Base-by-base conservation (phyloP, 2,113 vertebrate species). In the Actinemys pallida region DNA sequence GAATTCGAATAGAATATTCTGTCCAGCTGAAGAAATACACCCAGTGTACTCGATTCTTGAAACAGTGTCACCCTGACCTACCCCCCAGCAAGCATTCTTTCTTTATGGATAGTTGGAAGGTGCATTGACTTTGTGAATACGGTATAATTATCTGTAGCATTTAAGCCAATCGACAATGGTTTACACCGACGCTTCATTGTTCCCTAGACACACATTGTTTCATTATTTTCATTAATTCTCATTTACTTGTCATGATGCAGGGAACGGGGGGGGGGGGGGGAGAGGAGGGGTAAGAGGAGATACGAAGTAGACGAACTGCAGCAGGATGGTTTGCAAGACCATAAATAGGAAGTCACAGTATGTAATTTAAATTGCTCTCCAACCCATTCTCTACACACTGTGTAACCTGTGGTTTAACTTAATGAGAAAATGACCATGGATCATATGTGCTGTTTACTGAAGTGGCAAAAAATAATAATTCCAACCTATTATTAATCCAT, bases 191-290 rank as follows among this genome's bases (percentile, higher is more conserved):
- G 0, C 45, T 31, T 81, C 95, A 98, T 98, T 98, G 97, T 98
- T 96, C 95, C 94, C 81, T 95, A 94, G 90, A 59, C 93, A 92
- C 3, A 8, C 94, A 97, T 98, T 98, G 97, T 98, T 97, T 89
- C 92, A 35, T 47, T 62, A 22, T 79, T 96, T 76, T 90, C 90
- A 98, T 98, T 96, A 93, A 97, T 98, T 96, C 95, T 97, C 97
- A 97, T 98, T 97, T 98, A 95, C 96, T 96, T 98, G 97, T 97
- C 97, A 97, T 2, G 8, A 92, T 92, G 94, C 96, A 95, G 96
- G 93, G 96, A 94, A 95, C 95, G 90, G 87, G 82, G 95, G 91
- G 80, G 94, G 11, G 47, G 19, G 35, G 45, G 57, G 4, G 53
- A 8, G 45, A 2, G 45, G 13, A 50, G 50, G 50, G 50, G 35